Evolutionary conservation across 2,888 invertebrate genomes (phyloP).

Genomic region (Drosophila peninsularis): DNA sequence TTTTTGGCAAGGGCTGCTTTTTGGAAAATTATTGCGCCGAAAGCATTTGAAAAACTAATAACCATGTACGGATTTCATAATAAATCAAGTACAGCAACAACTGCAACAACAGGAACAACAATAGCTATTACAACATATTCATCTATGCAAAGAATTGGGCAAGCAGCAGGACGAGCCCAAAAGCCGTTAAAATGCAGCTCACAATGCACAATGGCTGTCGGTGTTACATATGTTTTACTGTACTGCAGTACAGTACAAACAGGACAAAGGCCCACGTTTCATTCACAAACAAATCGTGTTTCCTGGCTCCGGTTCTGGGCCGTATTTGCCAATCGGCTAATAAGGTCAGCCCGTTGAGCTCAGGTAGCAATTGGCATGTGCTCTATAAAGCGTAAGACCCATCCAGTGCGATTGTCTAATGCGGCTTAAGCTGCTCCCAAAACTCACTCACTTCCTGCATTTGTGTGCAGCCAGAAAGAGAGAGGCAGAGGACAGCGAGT

Average conservation of each 20-base stretch:
- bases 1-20: conserved; percentile 14
- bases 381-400: conserved; percentile 5
- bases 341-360: conserved; percentile 39
- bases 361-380: conserved; percentile 33
- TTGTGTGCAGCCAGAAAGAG: conserved; percentile 26
- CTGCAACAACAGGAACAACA: conserved; percentile 24
- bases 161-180: conserved; percentile 15
- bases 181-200: conserved; percentile 27
- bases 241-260: conserved; percentile 22
- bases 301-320: neutral
- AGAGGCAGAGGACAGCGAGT: neutral
- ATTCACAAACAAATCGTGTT: conserved; percentile 9
- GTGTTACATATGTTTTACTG: conserved; percentile 67
- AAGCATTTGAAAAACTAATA: conserved; percentile 72
- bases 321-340: conserved; percentile 56
- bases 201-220: conserved; percentile 38
- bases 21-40: conserved; percentile 65
- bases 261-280: conserved; percentile 16
- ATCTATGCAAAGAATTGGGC: conserved; percentile 21
- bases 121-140: conserved; percentile 27
- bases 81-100: conserved; percentile 65
- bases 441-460: conserved; percentile 29
- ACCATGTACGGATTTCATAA: conserved; percentile 79
- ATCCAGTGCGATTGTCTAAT: conserved; percentile 48
- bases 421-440: conserved; percentile 35